Evolutionary conservation across 2,888 invertebrate genomes (phyloP).

Genomic region (Callyntrura sp.): DNA sequence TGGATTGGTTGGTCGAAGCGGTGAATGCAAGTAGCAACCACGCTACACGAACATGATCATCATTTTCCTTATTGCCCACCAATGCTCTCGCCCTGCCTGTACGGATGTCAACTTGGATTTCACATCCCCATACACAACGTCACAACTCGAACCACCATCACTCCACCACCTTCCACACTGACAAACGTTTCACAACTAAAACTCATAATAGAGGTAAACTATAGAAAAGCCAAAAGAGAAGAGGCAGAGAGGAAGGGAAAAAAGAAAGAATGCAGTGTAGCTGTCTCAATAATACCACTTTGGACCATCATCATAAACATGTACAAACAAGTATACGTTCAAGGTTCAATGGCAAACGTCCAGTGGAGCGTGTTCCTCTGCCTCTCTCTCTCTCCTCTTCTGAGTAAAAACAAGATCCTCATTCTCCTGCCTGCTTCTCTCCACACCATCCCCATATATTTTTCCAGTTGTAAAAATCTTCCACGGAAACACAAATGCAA

Average conservation of each 20-base stretch:
- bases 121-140: not conserved
- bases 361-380: slow-evolving; percentile 75
- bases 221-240: not conserved
- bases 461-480: slow-evolving; percentile 32
- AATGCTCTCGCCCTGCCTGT: slow-evolving; percentile 17
- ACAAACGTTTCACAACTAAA: not conserved
- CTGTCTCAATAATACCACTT: slow-evolving; percentile 4
- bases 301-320: slow-evolving; percentile 38
- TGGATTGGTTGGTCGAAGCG: slow-evolving; percentile 26
- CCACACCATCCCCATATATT: slow-evolving; percentile 71
- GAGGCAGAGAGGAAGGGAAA: not conserved
- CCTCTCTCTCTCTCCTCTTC: slow-evolving; percentile 5
- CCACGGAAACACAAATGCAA: slow-evolving; percentile 61
- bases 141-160: not conserved
- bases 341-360: slow-evolving; percentile 78
- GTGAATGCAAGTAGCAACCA: not conserved
- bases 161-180: not conserved
- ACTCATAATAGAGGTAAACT: not conserved
- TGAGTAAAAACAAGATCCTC: slow-evolving; percentile 47
- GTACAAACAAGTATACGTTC: slow-evolving; percentile 57
- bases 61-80: not conserved
- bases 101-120: slow-evolving; percentile 42
- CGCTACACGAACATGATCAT: not conserved
- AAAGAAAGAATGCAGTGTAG: not conserved
- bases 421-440: not conserved